These are phyloP conservation scores for Triplophysa siluroides DNA, from an alignment of 2,113 vertebrate genomes.

Conservation along the genomic window DNA sequence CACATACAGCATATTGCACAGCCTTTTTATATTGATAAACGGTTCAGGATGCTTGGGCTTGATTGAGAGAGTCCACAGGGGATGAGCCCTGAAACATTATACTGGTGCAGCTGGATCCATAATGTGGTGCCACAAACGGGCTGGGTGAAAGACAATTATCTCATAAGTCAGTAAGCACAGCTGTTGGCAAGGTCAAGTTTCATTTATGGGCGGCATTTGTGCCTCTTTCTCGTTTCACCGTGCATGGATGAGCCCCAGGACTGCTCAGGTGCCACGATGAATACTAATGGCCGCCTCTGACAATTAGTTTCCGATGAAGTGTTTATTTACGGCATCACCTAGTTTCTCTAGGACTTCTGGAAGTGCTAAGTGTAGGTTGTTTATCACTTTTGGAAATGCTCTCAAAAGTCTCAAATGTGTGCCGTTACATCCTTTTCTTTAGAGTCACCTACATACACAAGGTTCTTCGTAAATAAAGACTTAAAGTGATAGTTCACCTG, in stretches of 20 bases:
- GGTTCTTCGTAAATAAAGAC: too few relatives aligned
- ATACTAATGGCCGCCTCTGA: slow-evolving; percentile 71
- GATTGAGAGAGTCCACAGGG: slow-evolving; percentile 60
- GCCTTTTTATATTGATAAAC: slow-evolving; percentile 50
- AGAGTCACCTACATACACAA: too few relatives aligned
- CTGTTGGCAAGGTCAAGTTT: slow-evolving; percentile 76
- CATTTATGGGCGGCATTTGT: slow-evolving; percentile 63
- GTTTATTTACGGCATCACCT: slow-evolving; percentile 63
- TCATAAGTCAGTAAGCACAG: slow-evolving; percentile 76
- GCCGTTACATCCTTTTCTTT: background rate
- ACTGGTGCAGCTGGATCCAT: slow-evolving; percentile 58
- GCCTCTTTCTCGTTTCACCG: slow-evolving; percentile 58
- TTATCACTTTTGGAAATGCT: slow-evolving; percentile 22
- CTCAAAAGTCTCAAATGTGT: background rate
- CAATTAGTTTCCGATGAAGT: slow-evolving; percentile 69
- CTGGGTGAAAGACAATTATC: slow-evolving; percentile 69
- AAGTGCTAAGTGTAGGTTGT: slow-evolving; percentile 20
- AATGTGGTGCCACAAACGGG: slow-evolving; percentile 61
- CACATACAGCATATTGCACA: background rate
- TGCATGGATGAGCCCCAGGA: slow-evolving; percentile 64
- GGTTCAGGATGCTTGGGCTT: slow-evolving; percentile 53
- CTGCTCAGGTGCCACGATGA: slow-evolving; percentile 64
- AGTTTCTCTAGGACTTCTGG: slow-evolving; percentile 18
- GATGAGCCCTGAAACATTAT: slow-evolving; percentile 50
- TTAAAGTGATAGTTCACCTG: too few relatives aligned